Evolutionary conservation across 2,888 invertebrate genomes (phyloP).

Genomic region (Eutolmus rufibarbis): DNA sequence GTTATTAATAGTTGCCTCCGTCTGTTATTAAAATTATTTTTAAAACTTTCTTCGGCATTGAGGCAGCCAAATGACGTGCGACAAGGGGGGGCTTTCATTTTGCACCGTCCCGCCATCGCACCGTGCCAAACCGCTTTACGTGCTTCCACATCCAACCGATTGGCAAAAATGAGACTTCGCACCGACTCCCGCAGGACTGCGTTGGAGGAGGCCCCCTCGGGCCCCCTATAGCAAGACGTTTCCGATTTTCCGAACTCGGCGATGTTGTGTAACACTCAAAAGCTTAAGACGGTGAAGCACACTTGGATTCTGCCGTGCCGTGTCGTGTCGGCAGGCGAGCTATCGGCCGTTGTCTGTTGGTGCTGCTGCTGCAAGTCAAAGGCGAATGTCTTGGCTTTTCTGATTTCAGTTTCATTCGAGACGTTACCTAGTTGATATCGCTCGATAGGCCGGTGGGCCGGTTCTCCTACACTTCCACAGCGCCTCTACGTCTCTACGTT

Average conservation of each 20-base stretch:
- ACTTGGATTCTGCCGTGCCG: background rate
- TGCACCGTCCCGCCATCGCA: background rate
- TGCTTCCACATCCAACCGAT: background rate
- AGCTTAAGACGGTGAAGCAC: conserved; percentile 1
- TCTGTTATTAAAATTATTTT: conserved; percentile 14
- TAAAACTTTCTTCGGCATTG: conserved; percentile 11
- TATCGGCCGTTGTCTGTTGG: background rate
- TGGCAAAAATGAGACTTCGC: background rate
- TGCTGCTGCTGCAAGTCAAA: background rate
- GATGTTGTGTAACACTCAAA: background rate
- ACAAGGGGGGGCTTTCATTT: background rate
- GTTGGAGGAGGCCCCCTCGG: background rate
- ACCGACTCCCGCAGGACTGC: background rate
- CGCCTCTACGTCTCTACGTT: background rate
- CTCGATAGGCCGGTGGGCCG: background rate
- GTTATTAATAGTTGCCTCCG: conserved; percentile 14
- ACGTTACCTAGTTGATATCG: conserved; percentile 13
- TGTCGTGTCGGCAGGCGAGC: background rate
- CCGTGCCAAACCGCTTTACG: background rate
- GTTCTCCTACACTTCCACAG: background rate
- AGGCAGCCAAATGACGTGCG: background rate
- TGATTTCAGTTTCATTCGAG: conserved; percentile 38
- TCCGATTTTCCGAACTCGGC: background rate
- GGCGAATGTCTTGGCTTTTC: conserved; percentile 27
- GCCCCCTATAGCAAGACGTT: background rate